A percentile compares a stretch with the other conserved stretches of the same genome.
Evolutionary conservation across 2,888 invertebrate species (phyloP).

Genomic region (Dasysyrphus tricinctus): DNA sequence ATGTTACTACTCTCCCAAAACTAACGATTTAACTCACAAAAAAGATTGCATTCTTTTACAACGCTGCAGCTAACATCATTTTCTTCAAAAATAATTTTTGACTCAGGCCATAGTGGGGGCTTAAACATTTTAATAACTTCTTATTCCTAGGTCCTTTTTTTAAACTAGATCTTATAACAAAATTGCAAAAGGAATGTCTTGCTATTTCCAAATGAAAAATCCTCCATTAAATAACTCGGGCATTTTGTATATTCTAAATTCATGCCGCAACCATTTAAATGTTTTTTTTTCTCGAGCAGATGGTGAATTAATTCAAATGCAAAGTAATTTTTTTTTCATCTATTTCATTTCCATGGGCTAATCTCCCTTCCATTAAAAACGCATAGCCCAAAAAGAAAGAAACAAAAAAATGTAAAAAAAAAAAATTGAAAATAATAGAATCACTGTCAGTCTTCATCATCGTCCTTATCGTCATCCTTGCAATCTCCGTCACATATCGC

Average conservation of each 20-base stretch:
- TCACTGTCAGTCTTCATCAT: constrained; percentile 69
- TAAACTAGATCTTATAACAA: no score
- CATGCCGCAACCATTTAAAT: constrained; percentile 9
- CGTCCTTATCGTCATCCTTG: constrained; percentile 54
- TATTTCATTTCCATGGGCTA: constrained; percentile 20
- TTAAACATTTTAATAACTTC: no score
- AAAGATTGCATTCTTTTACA: no score
- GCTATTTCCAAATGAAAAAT: not conserved
- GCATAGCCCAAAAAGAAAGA: constrained; percentile 6
- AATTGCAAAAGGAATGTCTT: not conserved
- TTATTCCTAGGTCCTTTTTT: no score
- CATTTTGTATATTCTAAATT: not conserved
- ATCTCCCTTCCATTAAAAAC: constrained; percentile 46
- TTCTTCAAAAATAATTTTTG: no score
- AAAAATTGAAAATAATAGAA: constrained; percentile 56
- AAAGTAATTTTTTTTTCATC: not conserved
- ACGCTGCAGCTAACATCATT: no score
- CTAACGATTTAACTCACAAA: no score
- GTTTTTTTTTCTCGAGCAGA: constrained; percentile 14
- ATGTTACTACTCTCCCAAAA: no score
- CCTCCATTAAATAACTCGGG: not conserved
- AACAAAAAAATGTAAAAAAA: constrained; percentile 4
- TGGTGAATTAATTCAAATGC: constrained; percentile 25
- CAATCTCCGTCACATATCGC: constrained; percentile 60
- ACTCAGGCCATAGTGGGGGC: no score